Evolutionary conservation across 2,797 vertebrate genomes (phyloP).

Genomic region (Pteropus rufus): DNA sequence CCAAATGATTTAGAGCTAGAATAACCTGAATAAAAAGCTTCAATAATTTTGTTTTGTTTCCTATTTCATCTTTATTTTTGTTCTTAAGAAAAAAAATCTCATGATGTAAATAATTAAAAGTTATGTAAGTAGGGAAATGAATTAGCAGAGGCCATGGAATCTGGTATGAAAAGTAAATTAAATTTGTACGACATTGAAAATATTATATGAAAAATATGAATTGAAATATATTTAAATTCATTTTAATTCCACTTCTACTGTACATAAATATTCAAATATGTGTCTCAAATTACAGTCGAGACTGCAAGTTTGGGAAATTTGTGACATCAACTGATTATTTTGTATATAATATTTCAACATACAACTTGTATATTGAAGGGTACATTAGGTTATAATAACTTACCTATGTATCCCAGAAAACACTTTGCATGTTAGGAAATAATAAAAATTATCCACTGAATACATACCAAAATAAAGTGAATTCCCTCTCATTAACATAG

Average conservation of each 20-base stretch:
- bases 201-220: not conserved
- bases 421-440: not conserved
- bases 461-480: not conserved
- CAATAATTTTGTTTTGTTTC: not conserved
- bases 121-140: not conserved
- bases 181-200: not conserved
- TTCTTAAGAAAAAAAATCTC: not conserved
- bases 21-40: not conserved
- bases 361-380: not conserved
- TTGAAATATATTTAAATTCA: not conserved
- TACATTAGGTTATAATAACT: not conserved
- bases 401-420: not conserved
- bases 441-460: not conserved
- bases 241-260: not conserved
- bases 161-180: not conserved
- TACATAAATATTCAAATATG: not conserved
- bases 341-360: not conserved
- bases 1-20: not conserved
- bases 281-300: not conserved
- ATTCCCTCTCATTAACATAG: not conserved
- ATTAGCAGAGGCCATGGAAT: not conserved
- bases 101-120: not conserved
- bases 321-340: not conserved
- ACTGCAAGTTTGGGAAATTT: not conserved
- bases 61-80: not conserved